Evolutionary conservation across 2,797 vertebrate species (phyloP).

Genomic region (Sitta carolinensis): DNA sequence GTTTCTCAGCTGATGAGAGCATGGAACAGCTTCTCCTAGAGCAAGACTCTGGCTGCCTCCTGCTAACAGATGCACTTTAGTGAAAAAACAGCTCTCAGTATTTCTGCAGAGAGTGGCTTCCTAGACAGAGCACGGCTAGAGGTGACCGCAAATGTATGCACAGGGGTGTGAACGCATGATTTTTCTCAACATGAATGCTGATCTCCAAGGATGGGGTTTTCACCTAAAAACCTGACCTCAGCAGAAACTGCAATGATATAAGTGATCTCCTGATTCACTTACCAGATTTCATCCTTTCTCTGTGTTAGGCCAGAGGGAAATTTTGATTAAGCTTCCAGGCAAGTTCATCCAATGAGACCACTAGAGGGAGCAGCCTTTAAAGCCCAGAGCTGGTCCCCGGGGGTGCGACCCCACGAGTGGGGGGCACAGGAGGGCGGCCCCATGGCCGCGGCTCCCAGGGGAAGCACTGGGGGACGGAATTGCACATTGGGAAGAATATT

Average conservation of each 20-base stretch:
- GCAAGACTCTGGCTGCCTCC: not conserved
- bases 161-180: not conserved
- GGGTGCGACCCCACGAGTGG: rapidly evolving
- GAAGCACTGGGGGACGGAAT: rapidly evolving
- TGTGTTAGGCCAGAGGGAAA: not conserved
- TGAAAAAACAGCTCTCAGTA: not conserved
- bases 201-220: not conserved
- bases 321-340: not conserved
- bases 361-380: conserved; percentile 49
- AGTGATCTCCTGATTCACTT: not conserved
- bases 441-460: rapidly evolving
- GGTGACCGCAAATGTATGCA: not conserved
- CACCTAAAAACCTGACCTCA: not conserved
- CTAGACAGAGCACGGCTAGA: not conserved
- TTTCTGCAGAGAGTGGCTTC: not conserved
- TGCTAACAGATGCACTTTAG: not conserved
- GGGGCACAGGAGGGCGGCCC: not conserved
- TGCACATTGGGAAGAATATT: not conserved
- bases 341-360: not conserved
- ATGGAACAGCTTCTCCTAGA: not conserved
- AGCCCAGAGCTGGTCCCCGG: not conserved
- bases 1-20: not conserved
- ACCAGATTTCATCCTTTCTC: not conserved
- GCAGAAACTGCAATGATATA: not conserved
- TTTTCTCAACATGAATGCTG: not conserved